Percentiles rank a stretch among this genome's conserved stretches.
Evolutionary conservation across 2,797 vertebrate species (phyloP).

Genomic region (Ctenopoma kingsleyae): DNA sequence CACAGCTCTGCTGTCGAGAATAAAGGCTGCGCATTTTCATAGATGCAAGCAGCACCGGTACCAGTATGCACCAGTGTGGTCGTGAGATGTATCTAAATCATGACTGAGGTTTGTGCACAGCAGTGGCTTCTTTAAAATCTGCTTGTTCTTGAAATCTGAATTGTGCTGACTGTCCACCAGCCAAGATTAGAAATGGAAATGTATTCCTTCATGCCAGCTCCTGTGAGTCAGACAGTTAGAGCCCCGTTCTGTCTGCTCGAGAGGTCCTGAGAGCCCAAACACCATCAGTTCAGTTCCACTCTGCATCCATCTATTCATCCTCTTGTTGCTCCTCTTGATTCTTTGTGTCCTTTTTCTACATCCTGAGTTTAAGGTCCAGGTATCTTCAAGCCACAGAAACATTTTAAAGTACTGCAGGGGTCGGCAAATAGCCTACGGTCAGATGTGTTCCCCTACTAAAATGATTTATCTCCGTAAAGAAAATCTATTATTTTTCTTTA

Average conservation of each 20-base stretch:
- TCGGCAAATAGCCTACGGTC: not conserved
- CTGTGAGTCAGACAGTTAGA: constrained; percentile 43
- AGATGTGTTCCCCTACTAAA: not conserved
- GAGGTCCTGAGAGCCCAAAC: constrained; percentile 39
- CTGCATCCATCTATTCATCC: constrained; percentile 15
- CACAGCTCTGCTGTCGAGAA: not conserved
- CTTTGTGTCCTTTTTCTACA: not conserved
- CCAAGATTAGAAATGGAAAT: constrained; percentile 62
- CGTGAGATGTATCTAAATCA: not conserved
- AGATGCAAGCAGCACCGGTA: too few species aligned
- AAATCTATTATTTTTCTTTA: not conserved
- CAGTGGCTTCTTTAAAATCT: constrained; percentile 20
- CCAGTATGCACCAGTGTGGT: not conserved
- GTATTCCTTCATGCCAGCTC: constrained; percentile 37
- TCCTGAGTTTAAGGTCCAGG: not conserved
- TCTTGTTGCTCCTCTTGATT: constrained; percentile 10
- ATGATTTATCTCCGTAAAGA: not conserved
- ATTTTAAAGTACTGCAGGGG: not conserved
- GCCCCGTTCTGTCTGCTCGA: constrained; percentile 32
- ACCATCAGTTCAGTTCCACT: constrained; percentile 28
- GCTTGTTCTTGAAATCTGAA: constrained; percentile 32
- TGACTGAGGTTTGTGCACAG: constrained; percentile 1
- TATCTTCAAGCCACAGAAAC: constrained; percentile 5
- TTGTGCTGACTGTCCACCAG: constrained; percentile 50
- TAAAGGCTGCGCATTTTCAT: not conserved